A percentile compares a stretch with the other conserved stretches of the same genome.
These are phyloP conservation scores for Oriolus oriolus DNA, from an alignment of 2,113 vertebrate species.

Conservation along the genomic window DNA sequence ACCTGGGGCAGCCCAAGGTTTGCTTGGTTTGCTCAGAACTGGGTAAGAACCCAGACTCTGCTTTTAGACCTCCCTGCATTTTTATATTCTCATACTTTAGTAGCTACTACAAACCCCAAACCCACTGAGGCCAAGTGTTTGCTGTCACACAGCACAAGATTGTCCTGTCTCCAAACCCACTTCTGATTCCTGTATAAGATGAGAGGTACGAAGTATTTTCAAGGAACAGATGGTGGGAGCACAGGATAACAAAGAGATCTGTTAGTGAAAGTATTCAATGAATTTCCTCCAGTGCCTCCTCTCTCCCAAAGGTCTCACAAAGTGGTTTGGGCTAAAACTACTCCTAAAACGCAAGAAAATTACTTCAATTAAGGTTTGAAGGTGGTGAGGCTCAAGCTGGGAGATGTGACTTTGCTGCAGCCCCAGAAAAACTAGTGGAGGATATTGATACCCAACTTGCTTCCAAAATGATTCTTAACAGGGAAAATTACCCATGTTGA, in stretches of 20 bases:
- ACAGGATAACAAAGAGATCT: neutral
- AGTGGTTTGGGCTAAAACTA: neutral
- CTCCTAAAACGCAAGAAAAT: neutral
- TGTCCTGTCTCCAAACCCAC: neutral
- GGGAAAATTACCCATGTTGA: neutral
- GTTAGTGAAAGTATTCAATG: neutral
- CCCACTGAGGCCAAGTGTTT: neutral
- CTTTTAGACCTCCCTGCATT: neutral
- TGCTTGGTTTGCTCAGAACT: neutral
- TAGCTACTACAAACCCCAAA: neutral
- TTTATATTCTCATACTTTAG: neutral
- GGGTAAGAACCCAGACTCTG: neutral
- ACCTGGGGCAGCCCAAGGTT: neutral
- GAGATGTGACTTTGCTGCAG: neutral
- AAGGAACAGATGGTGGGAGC: neutral
- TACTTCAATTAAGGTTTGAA: neutral
- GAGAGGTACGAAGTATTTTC: neutral
- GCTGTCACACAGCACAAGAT: neutral
- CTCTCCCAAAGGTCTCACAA: neutral
- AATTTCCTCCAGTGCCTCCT: neutral
- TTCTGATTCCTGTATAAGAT: neutral
- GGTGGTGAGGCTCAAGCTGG: neutral
- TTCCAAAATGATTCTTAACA: neutral
- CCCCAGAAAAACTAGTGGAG: neutral
- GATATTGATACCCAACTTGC: neutral